Conservation (phyloP, 2,888 invertebrate genomes). For the Microplitis deprimator region DNA sequence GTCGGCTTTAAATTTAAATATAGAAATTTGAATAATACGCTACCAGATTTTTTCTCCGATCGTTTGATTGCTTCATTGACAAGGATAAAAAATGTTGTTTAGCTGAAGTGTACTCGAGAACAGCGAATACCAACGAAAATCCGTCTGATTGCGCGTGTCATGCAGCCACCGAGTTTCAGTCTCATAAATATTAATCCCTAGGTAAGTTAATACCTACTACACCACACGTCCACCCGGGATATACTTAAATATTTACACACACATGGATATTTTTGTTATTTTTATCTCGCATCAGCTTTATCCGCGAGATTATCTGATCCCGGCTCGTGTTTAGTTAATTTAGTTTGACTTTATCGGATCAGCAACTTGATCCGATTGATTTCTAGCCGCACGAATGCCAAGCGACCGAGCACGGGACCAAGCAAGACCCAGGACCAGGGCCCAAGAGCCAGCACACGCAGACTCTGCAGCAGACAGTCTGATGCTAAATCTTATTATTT, state of each 20-base stretch:
- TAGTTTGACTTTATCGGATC: constrained; percentile 35
- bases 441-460: too few species aligned
- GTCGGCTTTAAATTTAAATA: too few species aligned
- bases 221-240: constrained; percentile 4
- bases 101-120: too few species aligned
- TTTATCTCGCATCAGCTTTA: constrained; percentile 27
- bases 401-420: not conserved
- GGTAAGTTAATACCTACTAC: constrained; percentile 18
- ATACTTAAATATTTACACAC: constrained; percentile 37
- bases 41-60: too few species aligned
- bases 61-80: too few species aligned
- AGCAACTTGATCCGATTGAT: constrained; percentile 30
- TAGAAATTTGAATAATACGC: too few species aligned
- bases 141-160: constrained; percentile 21
- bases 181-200: constrained; percentile 40
- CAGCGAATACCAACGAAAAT: too few species aligned
- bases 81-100: too few species aligned
- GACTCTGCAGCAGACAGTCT: too few species aligned
- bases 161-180: not conserved
- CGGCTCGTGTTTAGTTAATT: constrained; percentile 29
- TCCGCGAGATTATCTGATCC: constrained; percentile 23
- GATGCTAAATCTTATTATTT: too few species aligned
- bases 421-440: not conserved
- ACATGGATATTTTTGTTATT: not conserved
- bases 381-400: constrained; percentile 4